Evolutionary conservation across 2,797 vertebrate genomes (phyloP).

Genomic region (Acipenser transmontanus): DNA sequence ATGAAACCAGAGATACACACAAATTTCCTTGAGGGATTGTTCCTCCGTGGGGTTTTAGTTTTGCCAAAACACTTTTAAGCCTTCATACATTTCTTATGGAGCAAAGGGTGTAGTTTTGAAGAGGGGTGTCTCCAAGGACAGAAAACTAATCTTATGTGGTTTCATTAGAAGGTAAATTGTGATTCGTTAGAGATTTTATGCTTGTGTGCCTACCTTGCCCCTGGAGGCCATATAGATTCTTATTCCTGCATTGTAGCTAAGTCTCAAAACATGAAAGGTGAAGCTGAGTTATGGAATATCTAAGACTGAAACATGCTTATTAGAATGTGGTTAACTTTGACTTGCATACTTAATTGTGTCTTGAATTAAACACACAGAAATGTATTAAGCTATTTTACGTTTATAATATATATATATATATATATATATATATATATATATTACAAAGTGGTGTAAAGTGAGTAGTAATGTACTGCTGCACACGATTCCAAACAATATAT

Average conservation of each 20-base stretch:
- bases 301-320: conserved; percentile 21
- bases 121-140: conserved; percentile 39
- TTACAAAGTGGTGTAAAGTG: too few relatives aligned
- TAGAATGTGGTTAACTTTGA: conserved; percentile 16
- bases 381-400: background rate
- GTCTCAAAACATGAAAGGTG: conserved; percentile 17
- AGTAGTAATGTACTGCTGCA: too few relatives aligned
- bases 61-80: too few relatives aligned
- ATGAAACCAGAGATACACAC: too few relatives aligned
- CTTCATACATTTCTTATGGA: conserved; percentile 20
- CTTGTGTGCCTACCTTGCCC: conserved; percentile 43
- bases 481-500: too few relatives aligned
- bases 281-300: conserved; percentile 22
- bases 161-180: conserved; percentile 56
- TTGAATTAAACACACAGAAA: background rate
- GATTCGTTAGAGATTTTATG: conserved; percentile 56
- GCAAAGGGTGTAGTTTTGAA: conserved; percentile 40
- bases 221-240: conserved; percentile 48
- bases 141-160: conserved; percentile 39
- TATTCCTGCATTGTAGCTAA: conserved; percentile 29
- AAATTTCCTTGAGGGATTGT: too few relatives aligned
- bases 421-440: too few relatives aligned
- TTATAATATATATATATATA: too few relatives aligned
- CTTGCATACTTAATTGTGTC: background rate
- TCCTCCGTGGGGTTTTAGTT: too few relatives aligned